phyloP scores from a whole-genome alignment of 2,797 vertebrate species.

The Gallinago stenura region DNA sequence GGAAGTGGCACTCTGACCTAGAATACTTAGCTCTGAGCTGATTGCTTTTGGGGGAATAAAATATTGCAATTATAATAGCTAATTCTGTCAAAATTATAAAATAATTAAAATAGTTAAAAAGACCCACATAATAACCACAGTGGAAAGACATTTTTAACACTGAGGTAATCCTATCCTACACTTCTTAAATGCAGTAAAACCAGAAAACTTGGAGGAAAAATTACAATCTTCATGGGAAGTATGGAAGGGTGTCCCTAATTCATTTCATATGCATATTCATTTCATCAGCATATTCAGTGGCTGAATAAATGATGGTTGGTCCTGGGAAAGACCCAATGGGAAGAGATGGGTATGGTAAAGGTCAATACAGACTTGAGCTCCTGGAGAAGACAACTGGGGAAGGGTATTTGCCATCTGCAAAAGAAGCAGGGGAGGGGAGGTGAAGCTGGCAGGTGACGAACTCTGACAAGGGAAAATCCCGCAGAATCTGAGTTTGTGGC shows the following conservation, averaged over 20 bases:
- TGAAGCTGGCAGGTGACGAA: neutral
- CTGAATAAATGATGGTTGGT: neutral
- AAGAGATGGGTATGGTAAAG: neutral
- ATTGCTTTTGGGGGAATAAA: neutral
- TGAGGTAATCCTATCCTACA: neutral
- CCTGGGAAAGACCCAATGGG: neutral
- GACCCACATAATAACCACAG: neutral
- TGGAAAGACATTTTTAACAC: neutral
- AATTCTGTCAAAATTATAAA: neutral
- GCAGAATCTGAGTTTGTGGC: neutral
- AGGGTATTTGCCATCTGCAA: neutral
- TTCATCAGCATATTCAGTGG: too few relatives aligned
- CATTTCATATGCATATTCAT: too few relatives aligned
- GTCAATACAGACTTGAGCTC: neutral
- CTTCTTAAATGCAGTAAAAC: neutral
- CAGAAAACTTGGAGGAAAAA: neutral
- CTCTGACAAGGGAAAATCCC: neutral
- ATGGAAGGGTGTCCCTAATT: neutral
- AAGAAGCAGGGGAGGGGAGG: neutral
- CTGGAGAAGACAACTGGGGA: neutral
- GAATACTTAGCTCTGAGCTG: neutral
- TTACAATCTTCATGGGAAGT: fast-evolving
- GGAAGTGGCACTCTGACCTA: neutral
- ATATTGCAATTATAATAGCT: neutral
- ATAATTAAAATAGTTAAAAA: too few relatives aligned